Evolutionary conservation across 1,140 invertebrate species (phyloP).

Genomic region (Drusus annulatus): DNA sequence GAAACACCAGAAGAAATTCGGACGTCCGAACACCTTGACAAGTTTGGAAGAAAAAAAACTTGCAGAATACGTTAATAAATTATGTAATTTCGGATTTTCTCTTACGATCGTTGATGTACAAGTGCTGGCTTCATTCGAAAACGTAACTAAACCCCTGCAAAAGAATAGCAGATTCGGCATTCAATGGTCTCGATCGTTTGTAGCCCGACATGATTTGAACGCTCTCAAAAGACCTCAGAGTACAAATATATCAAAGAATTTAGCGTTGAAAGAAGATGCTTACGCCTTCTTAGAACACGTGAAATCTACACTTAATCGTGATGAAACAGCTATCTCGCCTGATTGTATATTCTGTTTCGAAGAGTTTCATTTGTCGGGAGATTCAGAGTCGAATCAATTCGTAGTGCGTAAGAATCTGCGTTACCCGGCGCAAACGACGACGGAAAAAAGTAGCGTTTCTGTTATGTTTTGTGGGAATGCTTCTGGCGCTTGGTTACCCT

Average conservation of each 20-base stretch:
- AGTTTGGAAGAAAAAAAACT: background rate
- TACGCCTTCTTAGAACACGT: background rate
- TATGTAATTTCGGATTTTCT: background rate
- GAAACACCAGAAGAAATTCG: slow-evolving; percentile 25
- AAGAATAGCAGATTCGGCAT: too few relatives aligned
- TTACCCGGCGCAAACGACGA: background rate
- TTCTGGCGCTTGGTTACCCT: background rate
- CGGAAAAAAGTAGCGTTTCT: background rate
- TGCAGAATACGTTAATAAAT: background rate
- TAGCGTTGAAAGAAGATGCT: slow-evolving; percentile 9
- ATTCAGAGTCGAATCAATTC: background rate
- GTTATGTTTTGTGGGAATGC: slow-evolving; percentile 14
- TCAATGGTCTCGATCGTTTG: background rate
- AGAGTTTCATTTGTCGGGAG: slow-evolving; percentile 2
- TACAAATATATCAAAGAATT: slow-evolving; percentile 10
- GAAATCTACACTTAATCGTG: background rate
- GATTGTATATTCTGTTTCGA: slow-evolving; percentile 29
- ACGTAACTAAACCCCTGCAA: too few relatives aligned
- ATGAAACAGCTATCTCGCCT: background rate
- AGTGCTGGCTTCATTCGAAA: background rate
- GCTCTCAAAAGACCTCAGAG: background rate
- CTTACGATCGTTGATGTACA: background rate
- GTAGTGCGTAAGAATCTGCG: background rate
- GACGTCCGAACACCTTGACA: background rate
- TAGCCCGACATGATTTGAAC: background rate